Evolutionary conservation across 2,113 vertebrate species (phyloP).

Genomic region (Lethenteron reissneri): DNA sequence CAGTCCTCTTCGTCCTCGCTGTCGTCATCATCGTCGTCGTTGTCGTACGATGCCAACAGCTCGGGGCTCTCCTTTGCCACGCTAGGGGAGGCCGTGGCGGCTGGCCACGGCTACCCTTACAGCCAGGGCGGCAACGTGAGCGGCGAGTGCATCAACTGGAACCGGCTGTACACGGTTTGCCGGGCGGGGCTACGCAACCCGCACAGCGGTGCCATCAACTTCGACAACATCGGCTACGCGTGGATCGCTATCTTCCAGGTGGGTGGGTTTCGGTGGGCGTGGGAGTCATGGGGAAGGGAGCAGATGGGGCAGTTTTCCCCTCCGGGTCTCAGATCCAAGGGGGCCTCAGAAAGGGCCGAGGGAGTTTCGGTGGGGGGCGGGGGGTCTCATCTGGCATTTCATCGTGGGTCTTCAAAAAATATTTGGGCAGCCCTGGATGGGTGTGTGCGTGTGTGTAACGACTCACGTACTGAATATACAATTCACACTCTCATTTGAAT

Average conservation of each 20-base stretch:
- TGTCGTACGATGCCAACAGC: constrained; percentile 29
- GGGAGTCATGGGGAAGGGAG: not conserved
- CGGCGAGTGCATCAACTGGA: not conserved
- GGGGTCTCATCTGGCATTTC: too few species aligned
- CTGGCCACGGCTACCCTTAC: constrained; percentile 7
- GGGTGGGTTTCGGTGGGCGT: not conserved
- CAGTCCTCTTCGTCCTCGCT: constrained; percentile 20
- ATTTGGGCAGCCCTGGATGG: too few species aligned
- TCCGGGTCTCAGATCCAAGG: too few species aligned
- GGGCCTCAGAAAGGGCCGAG: too few species aligned
- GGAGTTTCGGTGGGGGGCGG: too few species aligned
- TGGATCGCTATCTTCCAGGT: constrained; percentile 5
- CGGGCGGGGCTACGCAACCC: not conserved
- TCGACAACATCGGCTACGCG: constrained; percentile 5
- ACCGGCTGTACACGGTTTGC: constrained; percentile 1
- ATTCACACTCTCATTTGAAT: too few species aligned
- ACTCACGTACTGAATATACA: too few species aligned
- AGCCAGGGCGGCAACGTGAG: constrained; percentile 18
- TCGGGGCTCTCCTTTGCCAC: constrained; percentile 24
- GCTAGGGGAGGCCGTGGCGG: too few species aligned
- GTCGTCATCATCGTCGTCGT: constrained; percentile 45
- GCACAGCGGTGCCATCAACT: constrained; percentile 2
- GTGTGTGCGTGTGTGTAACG: too few species aligned
- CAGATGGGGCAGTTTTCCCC: not conserved
- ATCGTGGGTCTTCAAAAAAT: too few species aligned